phyloP scores from a whole-genome alignment of 2,888 invertebrate genomes.

The Adelognathus sp. region DNA sequence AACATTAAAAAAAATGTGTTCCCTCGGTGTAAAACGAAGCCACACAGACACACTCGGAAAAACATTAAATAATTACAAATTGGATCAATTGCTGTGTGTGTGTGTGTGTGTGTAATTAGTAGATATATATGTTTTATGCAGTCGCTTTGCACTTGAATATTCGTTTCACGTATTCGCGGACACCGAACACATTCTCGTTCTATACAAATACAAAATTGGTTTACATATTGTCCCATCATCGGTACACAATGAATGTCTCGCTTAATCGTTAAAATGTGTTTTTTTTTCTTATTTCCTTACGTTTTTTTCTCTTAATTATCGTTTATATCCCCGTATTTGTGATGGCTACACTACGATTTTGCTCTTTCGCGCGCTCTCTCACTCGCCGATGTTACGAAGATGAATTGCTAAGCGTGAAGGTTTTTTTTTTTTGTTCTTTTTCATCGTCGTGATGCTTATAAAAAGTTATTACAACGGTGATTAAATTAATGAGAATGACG shows the following conservation, averaged over 20 bases:
- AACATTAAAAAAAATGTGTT: constrained; percentile 50
- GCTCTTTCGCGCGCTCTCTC: constrained; percentile 33
- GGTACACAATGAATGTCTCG: constrained; percentile 73
- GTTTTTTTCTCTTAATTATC: constrained; percentile 27
- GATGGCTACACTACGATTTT: constrained; percentile 68
- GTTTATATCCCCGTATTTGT: constrained; percentile 62
- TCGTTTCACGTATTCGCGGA: constrained; percentile 41
- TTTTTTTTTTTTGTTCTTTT: constrained; percentile 31
- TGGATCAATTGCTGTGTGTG: constrained; percentile 33
- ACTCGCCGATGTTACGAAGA: constrained; percentile 53
- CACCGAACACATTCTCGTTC: constrained; percentile 52
- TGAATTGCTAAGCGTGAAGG: constrained; percentile 49
- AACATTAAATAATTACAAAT: constrained; percentile 56
- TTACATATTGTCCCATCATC: constrained; percentile 74
- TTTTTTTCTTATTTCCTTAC: constrained; percentile 25
- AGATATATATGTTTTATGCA: constrained; percentile 50
- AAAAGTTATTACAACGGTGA: constrained; percentile 52
- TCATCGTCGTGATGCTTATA: constrained; percentile 47
- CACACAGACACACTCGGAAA: constrained; percentile 49
- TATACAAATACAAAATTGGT: constrained; percentile 79
- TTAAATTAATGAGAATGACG: constrained; percentile 59
- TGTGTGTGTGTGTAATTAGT: constrained; percentile 5
- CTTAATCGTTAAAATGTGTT: constrained; percentile 66
- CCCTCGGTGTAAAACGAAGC: constrained; percentile 55
- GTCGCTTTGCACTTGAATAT: constrained; percentile 49